Evolutionary conservation across 2,888 invertebrate species (phyloP), one percentile per base, ranked within the genome.

Genomic region (Pomacea canaliculata): DNA sequence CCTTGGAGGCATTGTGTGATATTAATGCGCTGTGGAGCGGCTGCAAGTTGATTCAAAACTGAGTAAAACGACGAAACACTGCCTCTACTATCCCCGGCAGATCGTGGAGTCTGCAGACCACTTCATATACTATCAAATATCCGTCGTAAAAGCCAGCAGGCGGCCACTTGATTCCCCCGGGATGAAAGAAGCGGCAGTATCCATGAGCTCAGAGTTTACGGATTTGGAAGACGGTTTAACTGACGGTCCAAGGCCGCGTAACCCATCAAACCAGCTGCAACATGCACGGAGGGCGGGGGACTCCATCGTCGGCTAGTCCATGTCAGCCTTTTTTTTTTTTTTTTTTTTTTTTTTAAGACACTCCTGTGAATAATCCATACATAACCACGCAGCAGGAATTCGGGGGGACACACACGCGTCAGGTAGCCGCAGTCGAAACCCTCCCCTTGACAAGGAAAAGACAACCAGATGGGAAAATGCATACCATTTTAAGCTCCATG

Each of bases 61-160:
- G 37, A 68, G 68, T 68, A 68, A 68, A 68, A 27, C 27, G 63
- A 19, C n/a, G 23, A 12, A 63, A 12, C 63, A 12, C n/a, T 63
- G 63, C 63, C 19, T 12, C n/a, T 8, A 63, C 63, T n/a, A 56
- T 56, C 51, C 51, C 10, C 16, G n/a, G 19, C 63, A 63, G 5
- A 63, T 9, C 27, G 10, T 23, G 63, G 48, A 68, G 68, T 12
- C 27, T 46, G 23, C 37, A 12, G 23, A 2, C 48, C 37, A 46
- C 68, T 68, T 68, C 68, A 68, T 68, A 68, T 12, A 23, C 68
- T 46, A 68, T 46, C 68, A 68, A 68, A 68, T 68, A 68, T 68
- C 19, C 12, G 37, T 9, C 27, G 37, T 68, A 68, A 68, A 63
- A 19, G 23, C 8, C 68, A 68, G 68, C 68, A 46, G 48, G 68